These are phyloP conservation scores for Drosophila kambysellisi DNA, from an alignment of 2,888 invertebrate species.

Conservation along the genomic window DNA sequence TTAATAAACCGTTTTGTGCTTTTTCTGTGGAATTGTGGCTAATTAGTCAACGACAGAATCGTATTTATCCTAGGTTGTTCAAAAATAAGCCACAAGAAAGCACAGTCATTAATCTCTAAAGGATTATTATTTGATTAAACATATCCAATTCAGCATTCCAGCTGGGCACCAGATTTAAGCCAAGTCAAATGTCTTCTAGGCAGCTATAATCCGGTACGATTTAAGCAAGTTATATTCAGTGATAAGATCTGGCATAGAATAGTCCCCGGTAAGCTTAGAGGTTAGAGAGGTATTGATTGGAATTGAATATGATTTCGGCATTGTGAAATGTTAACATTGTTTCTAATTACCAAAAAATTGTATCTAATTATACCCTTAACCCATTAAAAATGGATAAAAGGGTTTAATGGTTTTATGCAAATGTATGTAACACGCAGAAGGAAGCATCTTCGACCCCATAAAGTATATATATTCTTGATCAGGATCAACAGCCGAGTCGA, in stretches of 20 bases:
- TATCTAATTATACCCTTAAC: too few species aligned
- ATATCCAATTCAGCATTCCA: too few species aligned
- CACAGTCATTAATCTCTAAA: not conserved
- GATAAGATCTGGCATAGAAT: not conserved
- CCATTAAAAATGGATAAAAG: too few species aligned
- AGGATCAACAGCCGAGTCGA: too few species aligned
- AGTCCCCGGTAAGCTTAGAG: not conserved
- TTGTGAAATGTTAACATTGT: not conserved
- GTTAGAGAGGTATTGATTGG: not conserved
- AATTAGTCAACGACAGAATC: not conserved
- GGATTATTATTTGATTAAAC: not conserved
- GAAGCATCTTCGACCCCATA: too few species aligned
- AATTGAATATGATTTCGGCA: not conserved
- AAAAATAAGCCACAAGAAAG: not conserved
- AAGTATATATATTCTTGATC: too few species aligned
- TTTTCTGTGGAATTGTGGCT: not conserved
- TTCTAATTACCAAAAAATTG: not conserved
- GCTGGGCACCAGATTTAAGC: not conserved
- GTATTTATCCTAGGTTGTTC: not conserved
- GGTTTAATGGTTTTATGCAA: too few species aligned
- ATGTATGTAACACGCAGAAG: too few species aligned
- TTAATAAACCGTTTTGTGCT: not conserved
- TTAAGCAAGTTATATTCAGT: not conserved
- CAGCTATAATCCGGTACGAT: not conserved
- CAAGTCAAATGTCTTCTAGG: not conserved